Percentiles rank a stretch among this genome's conserved stretches.
These are phyloP conservation scores for Cheilosia vernalis DNA, from an alignment of 2,888 invertebrate species.

Conservation along the genomic window DNA sequence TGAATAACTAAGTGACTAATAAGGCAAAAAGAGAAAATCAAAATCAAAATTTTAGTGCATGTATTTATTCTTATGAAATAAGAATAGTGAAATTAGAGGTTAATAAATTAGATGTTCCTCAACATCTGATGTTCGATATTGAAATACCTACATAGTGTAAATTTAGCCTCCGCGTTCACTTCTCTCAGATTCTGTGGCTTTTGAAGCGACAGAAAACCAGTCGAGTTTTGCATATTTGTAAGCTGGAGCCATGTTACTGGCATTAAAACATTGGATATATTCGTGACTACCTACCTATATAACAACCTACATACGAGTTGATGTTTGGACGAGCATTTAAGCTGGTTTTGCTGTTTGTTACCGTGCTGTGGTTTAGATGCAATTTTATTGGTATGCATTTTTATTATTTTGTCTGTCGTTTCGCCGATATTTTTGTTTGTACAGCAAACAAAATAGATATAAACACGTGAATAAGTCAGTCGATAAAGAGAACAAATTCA, in stretches of 20 bases:
- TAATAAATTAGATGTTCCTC: not conserved
- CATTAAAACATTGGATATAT: constrained; percentile 28
- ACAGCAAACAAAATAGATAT: not conserved
- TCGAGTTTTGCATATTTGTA: constrained; percentile 34
- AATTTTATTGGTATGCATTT: constrained; percentile 21
- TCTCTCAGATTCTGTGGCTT: constrained; percentile 22
- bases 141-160: too few relatives aligned
- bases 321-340: constrained; percentile 27
- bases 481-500: not conserved
- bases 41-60: not conserved
- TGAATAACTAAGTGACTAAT: not conserved
- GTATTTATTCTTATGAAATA: constrained; percentile 10
- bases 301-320: constrained; percentile 23
- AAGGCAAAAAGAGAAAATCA: not conserved
- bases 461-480: too few relatives aligned
- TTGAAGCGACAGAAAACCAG: constrained; percentile 34
- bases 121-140: too few relatives aligned
- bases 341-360: constrained; percentile 25
- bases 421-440: not conserved
- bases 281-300: constrained; percentile 11
- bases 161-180: constrained; percentile 3
- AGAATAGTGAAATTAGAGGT: constrained; percentile 11
- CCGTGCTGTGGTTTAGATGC: not conserved
- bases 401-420: not conserved
- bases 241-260: constrained; percentile 33